Conservation (phyloP, 2,888 invertebrate genomes). For the Lasioglossum figueresi region DNA sequence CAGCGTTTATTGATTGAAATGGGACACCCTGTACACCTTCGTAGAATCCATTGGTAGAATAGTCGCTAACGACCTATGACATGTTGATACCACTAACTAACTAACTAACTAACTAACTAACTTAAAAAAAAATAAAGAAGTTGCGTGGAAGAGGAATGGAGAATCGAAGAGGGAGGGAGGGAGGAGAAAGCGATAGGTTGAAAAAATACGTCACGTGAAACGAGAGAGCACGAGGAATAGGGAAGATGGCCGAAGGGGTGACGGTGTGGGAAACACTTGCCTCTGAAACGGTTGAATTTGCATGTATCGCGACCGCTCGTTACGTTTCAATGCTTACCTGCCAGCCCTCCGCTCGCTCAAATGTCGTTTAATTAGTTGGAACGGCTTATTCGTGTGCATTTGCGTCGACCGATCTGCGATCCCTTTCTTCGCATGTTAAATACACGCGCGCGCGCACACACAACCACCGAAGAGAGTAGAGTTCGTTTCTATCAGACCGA, state of each 20-base stretch:
- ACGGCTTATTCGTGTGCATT: constrained; percentile 56
- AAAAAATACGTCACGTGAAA: not conserved
- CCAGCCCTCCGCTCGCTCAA: constrained; percentile 67
- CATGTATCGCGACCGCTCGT: constrained; percentile 73
- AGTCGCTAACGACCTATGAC: too few relatives aligned
- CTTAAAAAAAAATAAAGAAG: not conserved
- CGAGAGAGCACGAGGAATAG: not conserved
- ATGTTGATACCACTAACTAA: not conserved
- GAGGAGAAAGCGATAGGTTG: not conserved
- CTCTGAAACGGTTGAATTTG: constrained; percentile 73
- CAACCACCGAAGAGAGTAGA: not conserved
- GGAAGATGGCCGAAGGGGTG: constrained; percentile 30
- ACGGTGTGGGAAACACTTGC: constrained; percentile 60
- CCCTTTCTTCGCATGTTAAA: constrained; percentile 35
- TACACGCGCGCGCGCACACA: not conserved
- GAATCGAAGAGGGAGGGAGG: not conserved
- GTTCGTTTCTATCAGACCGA: not conserved
- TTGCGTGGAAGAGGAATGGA: not conserved
- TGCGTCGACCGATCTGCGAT: constrained; percentile 37
- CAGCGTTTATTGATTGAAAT: too few relatives aligned
- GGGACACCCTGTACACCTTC: too few relatives aligned
- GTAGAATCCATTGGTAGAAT: too few relatives aligned
- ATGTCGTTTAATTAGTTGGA: constrained; percentile 72
- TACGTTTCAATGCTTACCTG: constrained; percentile 70
- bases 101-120: not conserved